Base-by-base conservation (phyloP, 2,113 vertebrate genomes). In the Apeltes quadracus region DNA sequence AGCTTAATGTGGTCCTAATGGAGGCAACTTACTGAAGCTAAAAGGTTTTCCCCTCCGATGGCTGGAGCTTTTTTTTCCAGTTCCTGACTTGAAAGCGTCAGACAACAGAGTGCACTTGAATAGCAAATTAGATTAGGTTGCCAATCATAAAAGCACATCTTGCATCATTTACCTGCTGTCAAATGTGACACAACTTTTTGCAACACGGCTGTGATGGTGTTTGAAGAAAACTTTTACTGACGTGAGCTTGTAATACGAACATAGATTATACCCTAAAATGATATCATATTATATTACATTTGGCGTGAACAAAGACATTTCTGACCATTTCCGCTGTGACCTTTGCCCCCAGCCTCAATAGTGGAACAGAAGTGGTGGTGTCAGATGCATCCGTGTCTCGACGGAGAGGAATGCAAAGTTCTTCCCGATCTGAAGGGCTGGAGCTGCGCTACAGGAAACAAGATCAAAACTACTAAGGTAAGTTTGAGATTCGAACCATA, bases 321-420 rank as follows among this genome's bases (percentile, higher is more conserved):
- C 29, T 38, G 27, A 48, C 11, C 14, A 1, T 34, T 36, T 38
- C 27, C 39, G 9, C 5, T 36, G 11, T 18, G 36, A 43, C 55
- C 32, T 57, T 41, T 53, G 11, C 11, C 71, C 56, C 4, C 58
- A 99, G 97, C 96, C 82, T 97, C 96, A n/a, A 98, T 99, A 88
- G 97, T 98, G 89, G 95, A 96, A 88, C 97, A 99, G 93, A 97
- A 97, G 91, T 99, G 97, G 97, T 99, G 97, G 97, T 99, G 97
- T 88, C 97, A 98, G 76, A 99, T 99, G 97, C 95, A 98, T 51
- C 97, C 97, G 23, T 99, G 97, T 91, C 95, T 99, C 85, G 97
- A 98, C 72, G 97, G 97, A 78, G 97, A 99, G 78, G 97, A 98
- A 88, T 99, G 97, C 89, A 98, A 98, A 93, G 97, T 98, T 64